Base-by-base conservation (phyloP, 2,113 vertebrate species). In the Alaudala cheleensis region DNA sequence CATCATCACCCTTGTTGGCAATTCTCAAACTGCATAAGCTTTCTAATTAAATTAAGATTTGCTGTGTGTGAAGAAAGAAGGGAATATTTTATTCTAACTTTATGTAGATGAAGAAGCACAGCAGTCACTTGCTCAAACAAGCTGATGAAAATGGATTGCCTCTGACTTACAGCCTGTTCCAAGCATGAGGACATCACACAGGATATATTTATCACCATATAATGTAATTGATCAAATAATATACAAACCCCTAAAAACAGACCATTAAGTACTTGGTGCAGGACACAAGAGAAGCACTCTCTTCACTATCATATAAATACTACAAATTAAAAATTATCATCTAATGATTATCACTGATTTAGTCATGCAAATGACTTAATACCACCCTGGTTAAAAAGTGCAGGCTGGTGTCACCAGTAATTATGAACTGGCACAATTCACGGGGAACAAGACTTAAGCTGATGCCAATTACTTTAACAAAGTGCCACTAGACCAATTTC, bases 21-120 rank as follows among this genome's bases (percentile, higher is more conserved):
- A 91, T 67, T 92, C 73, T 81, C 37, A 79, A 87, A 71, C 44
- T 60, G 66, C 40, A 49, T 33, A 86, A 87, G 15, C 25, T 71
- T 92, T 87, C 57, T 95, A 89, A 79, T 95, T 72, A 74, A 74
- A 94, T 86, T 78, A 88, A 86, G 44, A 7, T 84, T 74, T 90
- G 39, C 51, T 88, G 40, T 23, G 11, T 44, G 50, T 51, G 85
- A 86, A 88, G 61, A 94, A 92, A 77, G 74, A 81, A 74, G 33
- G 54, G 28, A 78, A 83, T 45, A 21, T 54, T 82, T 93, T 82
- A 77, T 88, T 65, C 45, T 44, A 28, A 80, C 14, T 60, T 90
- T 34, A 47, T 37, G 24, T 61, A 58, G 61, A 64, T 62, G 87
- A 87, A 82, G 72, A 89, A 90, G 73, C 33, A 84, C 17, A 8